Conservation (phyloP, 2,888 invertebrate species). For the Eupithecia abbreviata region DNA sequence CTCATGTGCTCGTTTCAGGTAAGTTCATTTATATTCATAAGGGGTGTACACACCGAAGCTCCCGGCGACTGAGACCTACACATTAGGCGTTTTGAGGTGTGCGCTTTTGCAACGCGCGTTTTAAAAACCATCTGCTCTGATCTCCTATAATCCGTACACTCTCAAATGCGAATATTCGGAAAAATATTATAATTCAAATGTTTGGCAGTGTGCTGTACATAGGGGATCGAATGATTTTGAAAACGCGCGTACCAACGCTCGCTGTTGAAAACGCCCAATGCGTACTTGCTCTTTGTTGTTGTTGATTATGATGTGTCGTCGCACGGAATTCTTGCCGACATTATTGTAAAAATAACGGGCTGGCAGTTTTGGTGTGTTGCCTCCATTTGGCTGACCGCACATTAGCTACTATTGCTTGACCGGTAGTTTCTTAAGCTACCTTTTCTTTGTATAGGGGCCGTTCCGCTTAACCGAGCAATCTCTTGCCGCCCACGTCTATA, state of each 20-base stretch:
- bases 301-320: background rate
- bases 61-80: background rate
- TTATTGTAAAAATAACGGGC: background rate
- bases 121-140: background rate
- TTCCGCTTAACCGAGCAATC: background rate
- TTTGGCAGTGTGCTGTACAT: background rate
- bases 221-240: background rate
- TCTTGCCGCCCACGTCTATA: background rate
- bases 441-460: background rate
- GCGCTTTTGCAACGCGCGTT: background rate
- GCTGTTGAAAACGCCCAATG: background rate
- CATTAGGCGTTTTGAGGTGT: background rate
- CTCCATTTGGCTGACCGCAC: background rate
- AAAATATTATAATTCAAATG: too few relatives aligned
- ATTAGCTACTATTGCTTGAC: background rate
- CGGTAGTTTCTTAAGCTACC: background rate
- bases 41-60: background rate
- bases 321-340: background rate
- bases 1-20: constrained; percentile 99
- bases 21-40: constrained; percentile 26
- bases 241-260: background rate
- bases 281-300: background rate
- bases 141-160: background rate
- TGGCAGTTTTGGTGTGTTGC: background rate
- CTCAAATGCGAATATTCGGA: background rate